Conservation (phyloP, 2,888 invertebrate species). For the Apodemia zela region DNA sequence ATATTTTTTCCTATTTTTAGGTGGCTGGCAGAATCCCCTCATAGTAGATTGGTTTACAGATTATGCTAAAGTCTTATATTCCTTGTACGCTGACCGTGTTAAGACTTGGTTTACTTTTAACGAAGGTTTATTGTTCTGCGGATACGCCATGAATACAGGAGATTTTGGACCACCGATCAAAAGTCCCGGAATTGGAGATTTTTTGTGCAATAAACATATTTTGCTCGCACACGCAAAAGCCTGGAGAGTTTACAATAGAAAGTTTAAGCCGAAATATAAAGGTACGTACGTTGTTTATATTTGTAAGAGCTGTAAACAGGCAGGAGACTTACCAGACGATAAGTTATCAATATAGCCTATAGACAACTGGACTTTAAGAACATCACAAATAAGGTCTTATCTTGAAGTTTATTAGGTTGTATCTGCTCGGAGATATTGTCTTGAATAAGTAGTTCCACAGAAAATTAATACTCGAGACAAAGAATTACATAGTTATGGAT, state of each 20-base stretch:
- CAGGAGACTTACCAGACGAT: too few relatives aligned
- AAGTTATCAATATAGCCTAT: background rate
- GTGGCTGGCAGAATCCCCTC: conserved; percentile 84
- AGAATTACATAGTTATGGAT: too few relatives aligned
- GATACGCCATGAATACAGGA: conserved; percentile 55
- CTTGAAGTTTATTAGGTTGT: background rate
- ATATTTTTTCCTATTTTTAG: conserved; percentile 40
- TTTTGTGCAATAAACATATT: conserved; percentile 82
- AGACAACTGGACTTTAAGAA: too few relatives aligned
- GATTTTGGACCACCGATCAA: conserved; percentile 48
- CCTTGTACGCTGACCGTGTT: conserved; percentile 81
- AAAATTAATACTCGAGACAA: background rate
- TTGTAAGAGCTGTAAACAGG: background rate
- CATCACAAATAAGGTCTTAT: background rate
- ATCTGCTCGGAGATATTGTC: background rate
- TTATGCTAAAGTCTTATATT: conserved; percentile 78
- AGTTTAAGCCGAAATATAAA: conserved; percentile 69
- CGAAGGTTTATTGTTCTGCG: conserved; percentile 78
- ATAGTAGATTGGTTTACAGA: conserved; percentile 81
- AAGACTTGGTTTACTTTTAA: conserved; percentile 86
- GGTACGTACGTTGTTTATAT: conserved; percentile 44
- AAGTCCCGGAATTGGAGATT: conserved; percentile 69
- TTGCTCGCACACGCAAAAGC: conserved; percentile 85
- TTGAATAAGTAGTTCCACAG: background rate
- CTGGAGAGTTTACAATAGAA: conserved; percentile 79